phyloP scores from a whole-genome alignment of 2,113 vertebrate genomes.

The Clarias magur region DNA sequence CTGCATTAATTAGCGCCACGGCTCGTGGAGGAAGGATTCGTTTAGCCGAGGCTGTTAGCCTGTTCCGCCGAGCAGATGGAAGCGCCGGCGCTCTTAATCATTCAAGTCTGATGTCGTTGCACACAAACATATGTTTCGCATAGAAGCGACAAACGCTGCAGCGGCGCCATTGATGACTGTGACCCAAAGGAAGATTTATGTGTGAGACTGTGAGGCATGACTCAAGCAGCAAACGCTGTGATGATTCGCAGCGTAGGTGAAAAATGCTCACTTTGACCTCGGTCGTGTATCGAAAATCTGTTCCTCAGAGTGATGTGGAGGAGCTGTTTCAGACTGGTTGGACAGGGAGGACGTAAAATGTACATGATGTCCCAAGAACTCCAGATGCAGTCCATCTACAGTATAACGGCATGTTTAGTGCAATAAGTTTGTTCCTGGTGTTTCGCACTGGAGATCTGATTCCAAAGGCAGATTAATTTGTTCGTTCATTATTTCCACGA shows the following conservation, averaged over 20 bases:
- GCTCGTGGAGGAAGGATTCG: conserved; percentile 63
- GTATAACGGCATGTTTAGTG: neutral
- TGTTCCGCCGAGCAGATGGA: conserved; percentile 61
- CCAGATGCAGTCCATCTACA: neutral
- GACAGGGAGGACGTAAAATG: neutral
- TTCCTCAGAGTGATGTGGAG: neutral
- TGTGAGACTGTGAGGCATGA: neutral
- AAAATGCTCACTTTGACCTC: conserved; percentile 1
- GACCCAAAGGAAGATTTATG: conserved; percentile 41
- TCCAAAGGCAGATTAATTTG: neutral
- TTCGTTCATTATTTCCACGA: neutral
- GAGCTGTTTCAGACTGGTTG: neutral
- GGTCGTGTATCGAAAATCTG: neutral
- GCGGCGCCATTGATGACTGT: conserved; percentile 13
- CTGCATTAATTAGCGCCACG: conserved; percentile 64
- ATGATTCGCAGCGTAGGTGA: neutral
- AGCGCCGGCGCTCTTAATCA: conserved; percentile 67
- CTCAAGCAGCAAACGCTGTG: neutral
- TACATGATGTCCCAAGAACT: neutral
- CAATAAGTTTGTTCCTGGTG: neutral
- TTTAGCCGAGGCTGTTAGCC: conserved; percentile 68
- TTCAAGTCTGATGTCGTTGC: conserved; percentile 70
- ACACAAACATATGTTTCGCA: conserved; percentile 66
- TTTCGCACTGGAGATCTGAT: neutral
- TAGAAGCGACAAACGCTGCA: conserved; percentile 52